A percentile compares a stretch with the other conserved stretches of the same genome.
Conservation (phyloP, 2,888 invertebrate species). For the Drosophila suboccidentalis region DNA sequence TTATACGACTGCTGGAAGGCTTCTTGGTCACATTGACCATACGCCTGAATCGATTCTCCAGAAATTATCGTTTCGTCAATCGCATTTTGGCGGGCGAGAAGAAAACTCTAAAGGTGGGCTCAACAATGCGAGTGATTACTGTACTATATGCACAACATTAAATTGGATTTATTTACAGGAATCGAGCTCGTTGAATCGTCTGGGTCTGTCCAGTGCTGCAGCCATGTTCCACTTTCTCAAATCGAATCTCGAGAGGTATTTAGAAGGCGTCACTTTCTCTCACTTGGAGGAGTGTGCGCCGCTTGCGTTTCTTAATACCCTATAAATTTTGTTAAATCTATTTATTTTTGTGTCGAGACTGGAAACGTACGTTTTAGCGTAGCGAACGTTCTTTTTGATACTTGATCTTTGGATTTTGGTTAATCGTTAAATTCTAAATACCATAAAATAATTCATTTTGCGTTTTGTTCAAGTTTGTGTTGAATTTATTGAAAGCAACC, state of each 20-base stretch:
- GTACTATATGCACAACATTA: not conserved
- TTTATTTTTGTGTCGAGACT: conserved; percentile 35
- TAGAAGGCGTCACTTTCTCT: conserved; percentile 40
- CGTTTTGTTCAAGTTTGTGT: conserved; percentile 54
- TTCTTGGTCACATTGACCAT: conserved; percentile 92
- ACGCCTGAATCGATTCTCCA: conserved; percentile 93
- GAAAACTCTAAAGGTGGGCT: conserved; percentile 91
- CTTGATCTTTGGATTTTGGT: conserved; percentile 38
- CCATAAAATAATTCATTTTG: conserved; percentile 11
- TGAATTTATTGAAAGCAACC: conserved; percentile 36
- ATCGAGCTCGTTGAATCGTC: conserved; percentile 89
- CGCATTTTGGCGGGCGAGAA: conserved; percentile 95
- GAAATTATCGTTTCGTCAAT: conserved; percentile 97
- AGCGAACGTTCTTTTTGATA: conserved; percentile 54
- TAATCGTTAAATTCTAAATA: conserved; percentile 25
- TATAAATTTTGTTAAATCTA: conserved; percentile 11
- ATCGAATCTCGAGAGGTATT: conserved; percentile 83
- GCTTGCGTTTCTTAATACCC: conserved; percentile 61
- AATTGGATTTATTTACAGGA: conserved; percentile 86
- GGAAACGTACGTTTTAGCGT: conserved; percentile 59
- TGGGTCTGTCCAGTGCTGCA: conserved; percentile 87
- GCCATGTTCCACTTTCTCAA: conserved; percentile 87
- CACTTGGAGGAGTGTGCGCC: conserved; percentile 61
- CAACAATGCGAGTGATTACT: not conserved
- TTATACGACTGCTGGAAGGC: conserved; percentile 83